phyloP scores from a whole-genome alignment of 92 coral and sea anemone species.

The Epizoanthus fatuus region DNA sequence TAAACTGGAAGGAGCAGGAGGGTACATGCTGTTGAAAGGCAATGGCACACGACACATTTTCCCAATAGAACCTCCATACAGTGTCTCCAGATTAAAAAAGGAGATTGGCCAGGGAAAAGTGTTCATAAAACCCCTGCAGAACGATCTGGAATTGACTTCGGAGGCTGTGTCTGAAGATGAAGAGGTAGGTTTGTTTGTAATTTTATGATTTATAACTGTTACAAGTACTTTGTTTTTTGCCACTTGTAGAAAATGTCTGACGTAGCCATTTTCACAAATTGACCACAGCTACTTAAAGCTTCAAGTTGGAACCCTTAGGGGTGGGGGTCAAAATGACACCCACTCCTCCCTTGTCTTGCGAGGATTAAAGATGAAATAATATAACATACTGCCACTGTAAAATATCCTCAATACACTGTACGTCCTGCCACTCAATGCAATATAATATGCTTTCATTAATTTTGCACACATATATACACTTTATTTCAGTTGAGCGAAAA shows the following conservation, averaged over 20 bases:
- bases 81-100: neutral
- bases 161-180: constrained; percentile 21
- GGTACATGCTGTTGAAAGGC: neutral
- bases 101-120: constrained; percentile 11
- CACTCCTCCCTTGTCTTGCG: no score
- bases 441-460: no score
- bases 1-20: constrained; percentile 7
- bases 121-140: constrained; percentile 2
- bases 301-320: no score
- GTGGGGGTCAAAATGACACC: neutral
- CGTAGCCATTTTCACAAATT: no score
- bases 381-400: no score
- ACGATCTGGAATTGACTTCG: neutral
- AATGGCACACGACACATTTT: constrained; percentile 2
- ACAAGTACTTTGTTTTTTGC: neutral
- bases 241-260: neutral
- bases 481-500: no score
- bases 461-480: no score
- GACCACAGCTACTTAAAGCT: no score
- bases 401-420: no score
- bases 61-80: neutral
- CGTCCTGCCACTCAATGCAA: no score
- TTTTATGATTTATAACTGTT: neutral
- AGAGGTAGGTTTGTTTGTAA: constrained; percentile 9
- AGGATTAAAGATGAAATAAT: no score